Evolutionary conservation across 2,113 vertebrate species (phyloP), one percentile per base, ranked within the genome.

Genomic region (Choloepus hoffmanni): DNA sequence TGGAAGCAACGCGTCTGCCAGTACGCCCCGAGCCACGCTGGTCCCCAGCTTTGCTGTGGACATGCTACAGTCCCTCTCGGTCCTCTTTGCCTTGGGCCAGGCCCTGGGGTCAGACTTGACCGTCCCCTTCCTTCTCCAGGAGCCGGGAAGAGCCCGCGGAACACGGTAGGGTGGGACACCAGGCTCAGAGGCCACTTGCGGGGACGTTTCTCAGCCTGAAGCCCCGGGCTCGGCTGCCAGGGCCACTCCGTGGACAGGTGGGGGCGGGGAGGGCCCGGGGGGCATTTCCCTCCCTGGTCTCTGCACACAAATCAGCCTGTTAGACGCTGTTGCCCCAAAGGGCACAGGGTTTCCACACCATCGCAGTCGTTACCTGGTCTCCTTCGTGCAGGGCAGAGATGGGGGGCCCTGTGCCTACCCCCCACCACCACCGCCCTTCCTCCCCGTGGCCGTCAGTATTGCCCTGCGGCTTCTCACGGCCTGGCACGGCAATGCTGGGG

Each of bases 251-350:
- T 2, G 53, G 63, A 24, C 84, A 26, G 55, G 84, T 0, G 2
- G 43, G 43, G 43, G 43, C 7, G 3, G 43, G 43, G 43, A 45
- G 43, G 18, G 26, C 8, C 9, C 0, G 1, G 2, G 26, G 36
- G 14, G 30, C 50, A 1, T 0, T 4, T 67, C n/a, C 28, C 62
- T 4, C 23, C 21, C 5, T 2, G 21, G 2, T 45, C 65, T 65
- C 55, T 55, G 55, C 45, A 21, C 10, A 16, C 28, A 5, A n/a
- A 15, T 11, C 33, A 8, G 6, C 24, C 1, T 36, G 0, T 16
- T 1, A 16, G 26, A 9, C 5, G 9, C n/a, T 2, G 62, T 24
- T 3, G 7, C 45, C 53, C 0, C 0, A 0, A 26, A 36, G 1
- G 0, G 48, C 60, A 18, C 18, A 12, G 78, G 43, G 30, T 45